phyloP scores from a whole-genome alignment of 1,140 invertebrate genomes.

The Solenopsis fugax region DNA sequence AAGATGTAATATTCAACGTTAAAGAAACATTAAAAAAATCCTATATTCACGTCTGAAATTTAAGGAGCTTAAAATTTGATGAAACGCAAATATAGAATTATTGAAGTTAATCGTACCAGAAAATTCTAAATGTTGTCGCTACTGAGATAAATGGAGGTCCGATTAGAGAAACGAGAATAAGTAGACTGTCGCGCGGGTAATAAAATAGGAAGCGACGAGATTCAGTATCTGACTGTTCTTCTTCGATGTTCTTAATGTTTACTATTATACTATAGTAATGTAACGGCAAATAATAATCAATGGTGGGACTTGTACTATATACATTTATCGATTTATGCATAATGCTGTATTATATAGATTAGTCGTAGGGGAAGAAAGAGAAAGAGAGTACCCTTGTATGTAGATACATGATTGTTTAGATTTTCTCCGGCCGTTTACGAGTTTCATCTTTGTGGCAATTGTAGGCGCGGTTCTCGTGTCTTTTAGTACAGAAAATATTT shows the following conservation, averaged over 20 bases:
- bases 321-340: slow-evolving; percentile 71
- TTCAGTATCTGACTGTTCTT: slow-evolving; percentile 80
- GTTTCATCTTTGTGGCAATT: slow-evolving; percentile 62
- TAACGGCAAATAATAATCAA: slow-evolving; percentile 68
- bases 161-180: slow-evolving; percentile 63
- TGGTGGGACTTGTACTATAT: slow-evolving; percentile 70
- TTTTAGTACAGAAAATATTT: slow-evolving; percentile 55
- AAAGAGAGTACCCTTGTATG: slow-evolving; percentile 28
- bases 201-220: slow-evolving; percentile 67
- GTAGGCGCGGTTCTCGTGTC: slow-evolving; percentile 1
- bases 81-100: slow-evolving; percentile 34
- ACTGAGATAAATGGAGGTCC: slow-evolving; percentile 68
- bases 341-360: slow-evolving; percentile 69
- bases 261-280: slow-evolving; percentile 77
- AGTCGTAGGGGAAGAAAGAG: slow-evolving; percentile 55
- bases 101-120: slow-evolving; percentile 18
- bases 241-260: slow-evolving; percentile 81
- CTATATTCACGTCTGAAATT: neutral
- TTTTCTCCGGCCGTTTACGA: slow-evolving; percentile 61
- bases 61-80: slow-evolving; percentile 26
- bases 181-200: slow-evolving; percentile 60
- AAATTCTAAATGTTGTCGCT: slow-evolving; percentile 29
- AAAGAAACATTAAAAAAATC: neutral
- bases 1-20: neutral
- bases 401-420: slow-evolving; percentile 71